phyloP scores from a whole-genome alignment of 2,113 vertebrate genomes.

The Brachypteracias leptosomus region DNA sequence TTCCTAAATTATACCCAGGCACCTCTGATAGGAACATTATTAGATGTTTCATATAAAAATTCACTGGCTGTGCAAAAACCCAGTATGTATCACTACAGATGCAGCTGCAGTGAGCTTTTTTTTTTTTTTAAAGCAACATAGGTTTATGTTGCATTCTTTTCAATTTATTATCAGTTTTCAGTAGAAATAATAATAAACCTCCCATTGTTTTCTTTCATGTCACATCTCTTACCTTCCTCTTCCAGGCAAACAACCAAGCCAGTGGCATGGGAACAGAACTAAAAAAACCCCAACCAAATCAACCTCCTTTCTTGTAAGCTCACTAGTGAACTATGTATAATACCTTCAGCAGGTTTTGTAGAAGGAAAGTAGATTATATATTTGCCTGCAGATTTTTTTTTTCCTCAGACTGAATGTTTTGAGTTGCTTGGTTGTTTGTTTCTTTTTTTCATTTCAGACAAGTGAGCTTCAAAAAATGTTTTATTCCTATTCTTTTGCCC shows the following conservation, averaged over 20 bases:
- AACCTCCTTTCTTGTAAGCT: not conserved
- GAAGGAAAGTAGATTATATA: not conserved
- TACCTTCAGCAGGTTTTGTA: not conserved
- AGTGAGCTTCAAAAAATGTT: not conserved
- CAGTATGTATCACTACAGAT: not conserved
- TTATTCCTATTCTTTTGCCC: not conserved
- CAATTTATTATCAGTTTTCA: not conserved
- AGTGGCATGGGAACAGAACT: not conserved
- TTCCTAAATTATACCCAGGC: not conserved
- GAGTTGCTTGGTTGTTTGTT: too few species aligned
- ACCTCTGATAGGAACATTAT: not conserved
- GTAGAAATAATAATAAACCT: not conserved
- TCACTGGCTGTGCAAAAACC: not conserved
- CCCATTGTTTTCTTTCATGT: not conserved
- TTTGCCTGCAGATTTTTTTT: not conserved
- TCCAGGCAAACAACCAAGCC: not conserved
- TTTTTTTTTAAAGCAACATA: not conserved
- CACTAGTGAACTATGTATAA: not conserved
- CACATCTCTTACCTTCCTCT: not conserved
- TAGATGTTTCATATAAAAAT: not conserved
- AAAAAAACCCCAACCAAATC: not conserved
- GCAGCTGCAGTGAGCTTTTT: not conserved
- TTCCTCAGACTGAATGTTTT: not conserved
- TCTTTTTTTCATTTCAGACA: not conserved
- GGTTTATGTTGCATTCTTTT: not conserved